Conservation (phyloP, 2,113 vertebrate species). For the Scolopax mira region DNA sequence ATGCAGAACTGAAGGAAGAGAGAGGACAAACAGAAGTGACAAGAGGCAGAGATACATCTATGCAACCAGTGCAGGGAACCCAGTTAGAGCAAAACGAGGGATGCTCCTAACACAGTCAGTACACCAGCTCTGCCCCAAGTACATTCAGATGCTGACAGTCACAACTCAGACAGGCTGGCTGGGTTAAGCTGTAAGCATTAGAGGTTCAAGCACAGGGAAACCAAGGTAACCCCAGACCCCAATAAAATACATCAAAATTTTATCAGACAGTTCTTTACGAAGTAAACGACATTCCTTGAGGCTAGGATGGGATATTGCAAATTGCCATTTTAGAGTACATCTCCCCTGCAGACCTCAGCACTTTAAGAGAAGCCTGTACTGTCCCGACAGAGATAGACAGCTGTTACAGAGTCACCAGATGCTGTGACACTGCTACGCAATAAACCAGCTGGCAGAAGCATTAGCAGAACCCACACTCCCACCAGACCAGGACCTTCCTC, state of each 20-base stretch:
- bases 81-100: background rate
- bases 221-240: background rate
- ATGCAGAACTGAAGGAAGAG: slow-evolving; percentile 87
- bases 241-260: background rate
- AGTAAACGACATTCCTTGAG: background rate
- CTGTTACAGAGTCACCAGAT: background rate
- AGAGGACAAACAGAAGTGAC: slow-evolving; percentile 54
- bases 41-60: slow-evolving; percentile 9
- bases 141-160: background rate
- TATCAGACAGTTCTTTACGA: background rate
- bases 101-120: background rate
- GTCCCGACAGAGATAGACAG: background rate
- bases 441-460: background rate
- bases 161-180: background rate
- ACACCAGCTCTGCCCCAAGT: background rate
- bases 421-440: background rate
- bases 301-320: background rate
- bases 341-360: background rate
- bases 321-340: background rate
- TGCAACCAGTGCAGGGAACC: background rate
- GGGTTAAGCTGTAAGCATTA: slow-evolving; percentile 31
- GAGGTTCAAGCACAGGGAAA: background rate
- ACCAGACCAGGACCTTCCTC: background rate
- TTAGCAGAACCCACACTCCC: background rate
- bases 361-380: background rate